phyloP scores from a whole-genome alignment of 2,888 invertebrate species.

The Sminthurides aquaticus region DNA sequence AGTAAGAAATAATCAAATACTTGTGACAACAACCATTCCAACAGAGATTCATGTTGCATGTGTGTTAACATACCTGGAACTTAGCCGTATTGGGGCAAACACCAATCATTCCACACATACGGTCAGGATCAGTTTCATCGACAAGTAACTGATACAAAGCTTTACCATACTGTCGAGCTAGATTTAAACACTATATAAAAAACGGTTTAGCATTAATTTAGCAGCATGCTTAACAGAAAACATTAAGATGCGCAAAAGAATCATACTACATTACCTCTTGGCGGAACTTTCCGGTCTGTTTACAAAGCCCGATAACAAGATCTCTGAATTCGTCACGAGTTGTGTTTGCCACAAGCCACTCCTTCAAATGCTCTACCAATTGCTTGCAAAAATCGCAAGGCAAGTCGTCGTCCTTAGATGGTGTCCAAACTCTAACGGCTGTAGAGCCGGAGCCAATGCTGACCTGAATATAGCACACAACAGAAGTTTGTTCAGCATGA shows the following conservation, averaged over 20 bases:
- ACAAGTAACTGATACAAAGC: constrained; percentile 64
- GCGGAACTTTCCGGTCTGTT: constrained; percentile 66
- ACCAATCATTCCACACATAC: constrained; percentile 63
- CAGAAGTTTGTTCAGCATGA: no score
- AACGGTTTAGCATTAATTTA: constrained; percentile 15
- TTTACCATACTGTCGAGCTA: constrained; percentile 72
- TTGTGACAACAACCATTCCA: neutral
- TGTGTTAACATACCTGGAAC: constrained; percentile 24
- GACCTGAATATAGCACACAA: constrained; percentile 17
- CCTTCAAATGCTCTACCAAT: constrained; percentile 68
- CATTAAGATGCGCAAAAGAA: no score
- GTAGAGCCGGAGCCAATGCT: constrained; percentile 34
- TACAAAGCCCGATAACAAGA: constrained; percentile 67
- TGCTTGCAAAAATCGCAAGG: constrained; percentile 79
- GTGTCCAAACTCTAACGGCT: constrained; percentile 54
- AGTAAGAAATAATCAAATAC: constrained; percentile 1
- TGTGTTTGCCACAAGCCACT: constrained; percentile 73
- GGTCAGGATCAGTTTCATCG: constrained; percentile 60
- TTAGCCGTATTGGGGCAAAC: constrained; percentile 51
- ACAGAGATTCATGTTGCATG: no score
- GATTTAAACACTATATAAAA: constrained; percentile 57
- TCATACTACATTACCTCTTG: constrained; percentile 52
- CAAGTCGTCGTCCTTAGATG: constrained; percentile 50
- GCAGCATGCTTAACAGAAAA: no score
- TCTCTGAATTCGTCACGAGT: constrained; percentile 73